Base-by-base conservation (phyloP, 92 coral and sea anemone genomes). In the Siderastrea radians region DNA sequence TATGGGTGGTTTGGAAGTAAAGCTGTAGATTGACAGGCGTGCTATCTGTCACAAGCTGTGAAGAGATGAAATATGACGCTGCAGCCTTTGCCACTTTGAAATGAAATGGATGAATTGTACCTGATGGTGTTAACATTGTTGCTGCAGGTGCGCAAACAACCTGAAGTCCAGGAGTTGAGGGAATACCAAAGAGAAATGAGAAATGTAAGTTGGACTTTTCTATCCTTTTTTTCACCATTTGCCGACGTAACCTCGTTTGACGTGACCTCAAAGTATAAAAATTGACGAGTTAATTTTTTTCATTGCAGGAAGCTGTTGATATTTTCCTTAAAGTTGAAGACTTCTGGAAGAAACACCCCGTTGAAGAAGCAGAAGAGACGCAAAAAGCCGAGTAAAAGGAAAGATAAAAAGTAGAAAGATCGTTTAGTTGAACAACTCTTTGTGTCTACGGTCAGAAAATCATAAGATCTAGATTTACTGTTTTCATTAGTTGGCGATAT, bases 121-220 rank as follows among this genome's bases (percentile, higher is more conserved):
- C 4, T 6, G 7, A 43, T 11, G 4, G 44, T n/a, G 6, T 75
- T 2, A 1, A 48, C 19, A 47, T 48, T 78, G 9, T 48, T 6
- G 2, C 26, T 11, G 6, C 74, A 94, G 97, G 95, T 95, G 2
- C 90, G 99, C 59, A 97, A 95, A 90, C 88, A 91, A 68, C 97
- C 99, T 19, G 97, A 95, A 63, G 99, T 97, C 43, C 98, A 97
- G 81, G 99, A 97, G 81, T 89, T 97, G 61, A 92, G 98, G 49
- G 91, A 97, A 78, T 97, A 97, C 68, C 99, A 97, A 68, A 88
- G 68, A 86, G 99, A 97, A 87, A 97, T 97, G 99, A 94, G 99
- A 79, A 94, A 92, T 82, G 99, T 95, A 90, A 84, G 96, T 75
- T 3, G 45, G 63, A 38, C 13, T 53, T 12, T n/a, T 2, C 10